Evolutionary conservation across 1,140 invertebrate genomes (phyloP).

Genomic region (Eriocheir sinensis): DNA sequence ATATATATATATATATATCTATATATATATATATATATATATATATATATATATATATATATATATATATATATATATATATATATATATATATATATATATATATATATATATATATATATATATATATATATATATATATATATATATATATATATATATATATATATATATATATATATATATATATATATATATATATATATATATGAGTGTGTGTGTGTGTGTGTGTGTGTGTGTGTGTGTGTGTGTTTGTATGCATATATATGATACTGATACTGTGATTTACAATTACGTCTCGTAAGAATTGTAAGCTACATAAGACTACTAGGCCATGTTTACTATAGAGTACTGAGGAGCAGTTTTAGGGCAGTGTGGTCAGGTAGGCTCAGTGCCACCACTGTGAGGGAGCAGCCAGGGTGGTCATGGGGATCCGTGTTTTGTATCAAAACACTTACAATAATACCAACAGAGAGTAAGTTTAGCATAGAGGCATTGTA

Average conservation of each 20-base stretch:
- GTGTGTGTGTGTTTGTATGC: neutral
- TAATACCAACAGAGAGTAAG: slow-evolving; percentile 34
- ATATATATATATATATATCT: slow-evolving; percentile 41
- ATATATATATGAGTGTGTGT: neutral
- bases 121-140: slow-evolving; percentile 30
- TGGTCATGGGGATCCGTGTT: slow-evolving; percentile 58
- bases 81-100: neutral
- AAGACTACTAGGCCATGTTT: slow-evolving; percentile 27
- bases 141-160: slow-evolving; percentile 18
- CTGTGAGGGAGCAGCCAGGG: slow-evolving; percentile 73
- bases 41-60: neutral
- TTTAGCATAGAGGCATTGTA: slow-evolving; percentile 56
- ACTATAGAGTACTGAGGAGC: neutral
- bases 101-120: slow-evolving; percentile 25
- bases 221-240: neutral
- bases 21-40: slow-evolving; percentile 31
- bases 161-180: neutral
- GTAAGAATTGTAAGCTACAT: slow-evolving; percentile 32
- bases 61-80: neutral
- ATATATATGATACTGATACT: slow-evolving; percentile 30
- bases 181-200: slow-evolving; percentile 11
- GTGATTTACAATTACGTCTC: slow-evolving; percentile 10
- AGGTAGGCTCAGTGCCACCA: slow-evolving; percentile 43
- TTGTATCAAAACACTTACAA: slow-evolving; percentile 73
- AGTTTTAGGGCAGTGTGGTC: neutral